These are phyloP conservation scores for Andricus grossulariae DNA, from an alignment of 1,140 invertebrate species.

Conservation along the genomic window DNA sequence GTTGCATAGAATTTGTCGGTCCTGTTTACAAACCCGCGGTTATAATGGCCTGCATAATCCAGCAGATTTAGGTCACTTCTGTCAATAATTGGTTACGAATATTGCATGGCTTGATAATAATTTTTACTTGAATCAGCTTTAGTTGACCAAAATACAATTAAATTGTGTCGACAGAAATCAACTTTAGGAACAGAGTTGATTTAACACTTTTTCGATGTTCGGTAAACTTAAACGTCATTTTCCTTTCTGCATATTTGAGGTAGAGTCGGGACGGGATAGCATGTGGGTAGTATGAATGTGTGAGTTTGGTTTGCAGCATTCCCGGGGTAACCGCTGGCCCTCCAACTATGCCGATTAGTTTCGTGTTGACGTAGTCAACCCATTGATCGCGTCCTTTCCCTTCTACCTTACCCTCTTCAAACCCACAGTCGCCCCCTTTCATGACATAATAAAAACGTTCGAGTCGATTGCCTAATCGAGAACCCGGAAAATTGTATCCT, in stretches of 20 bases:
- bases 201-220: too few species aligned
- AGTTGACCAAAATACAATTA: too few species aligned
- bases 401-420: constrained; percentile 32
- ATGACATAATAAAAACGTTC: constrained; percentile 19
- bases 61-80: neutral
- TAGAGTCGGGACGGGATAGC: neutral
- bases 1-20: constrained; percentile 17
- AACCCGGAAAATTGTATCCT: constrained; percentile 17
- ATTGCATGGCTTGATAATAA: neutral
- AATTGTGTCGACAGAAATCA: too few species aligned
- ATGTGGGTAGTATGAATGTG: constrained; percentile 14
- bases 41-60: constrained; percentile 15
- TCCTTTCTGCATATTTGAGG: constrained; percentile 26
- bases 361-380: constrained; percentile 52
- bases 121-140: too few species aligned
- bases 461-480: constrained; percentile 25
- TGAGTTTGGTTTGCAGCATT: constrained; percentile 46
- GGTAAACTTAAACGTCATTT: too few species aligned
- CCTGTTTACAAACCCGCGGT: constrained; percentile 11
- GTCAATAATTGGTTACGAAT: constrained; percentile 22
- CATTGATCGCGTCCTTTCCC: constrained; percentile 45
- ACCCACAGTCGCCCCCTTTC: constrained; percentile 16
- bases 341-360: constrained; percentile 63
- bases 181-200: too few species aligned
- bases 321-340: constrained; percentile 56